Evolutionary conservation across 2,888 invertebrate species (phyloP).

Genomic region (Tiphia femorata): DNA sequence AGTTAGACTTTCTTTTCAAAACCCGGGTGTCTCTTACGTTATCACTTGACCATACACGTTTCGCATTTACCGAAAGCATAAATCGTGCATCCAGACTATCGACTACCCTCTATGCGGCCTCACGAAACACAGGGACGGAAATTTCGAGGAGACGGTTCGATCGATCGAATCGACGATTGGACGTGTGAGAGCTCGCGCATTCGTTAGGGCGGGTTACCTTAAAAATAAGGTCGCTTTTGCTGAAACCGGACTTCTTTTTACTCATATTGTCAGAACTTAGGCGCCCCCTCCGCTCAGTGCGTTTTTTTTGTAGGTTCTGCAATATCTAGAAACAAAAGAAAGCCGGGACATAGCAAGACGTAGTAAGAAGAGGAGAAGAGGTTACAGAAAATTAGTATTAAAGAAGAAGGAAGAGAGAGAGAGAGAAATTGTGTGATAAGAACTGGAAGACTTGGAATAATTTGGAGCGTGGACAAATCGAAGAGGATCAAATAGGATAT

Average conservation of each 20-base stretch:
- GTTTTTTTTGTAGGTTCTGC: conserved; percentile 99
- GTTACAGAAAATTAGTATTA: conserved; percentile 63
- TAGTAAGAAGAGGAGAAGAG: conserved; percentile 74
- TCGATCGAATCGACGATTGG: conserved; percentile 52
- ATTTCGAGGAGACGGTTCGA: conserved; percentile 39
- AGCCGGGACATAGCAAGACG: conserved; percentile 79
- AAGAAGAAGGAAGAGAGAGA: conserved; percentile 40
- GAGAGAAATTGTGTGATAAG: conserved; percentile 9
- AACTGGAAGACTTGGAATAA: too few species aligned
- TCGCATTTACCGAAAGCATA: too few species aligned
- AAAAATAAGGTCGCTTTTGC: conserved; percentile 98
- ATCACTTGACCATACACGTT: too few species aligned
- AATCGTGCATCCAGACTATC: background rate
- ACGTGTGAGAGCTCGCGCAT: conserved; percentile 64
- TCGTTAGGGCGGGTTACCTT: conserved; percentile 86
- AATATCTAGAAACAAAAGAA: conserved; percentile 96
- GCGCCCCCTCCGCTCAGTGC: conserved; percentile 97
- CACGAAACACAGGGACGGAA: conserved; percentile 44
- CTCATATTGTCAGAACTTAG: conserved; percentile 91
- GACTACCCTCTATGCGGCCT: conserved; percentile 48
- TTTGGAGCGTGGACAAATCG: too few species aligned
- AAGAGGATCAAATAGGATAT: too few species aligned
- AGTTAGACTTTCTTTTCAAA: too few species aligned
- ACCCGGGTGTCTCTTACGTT: too few species aligned
- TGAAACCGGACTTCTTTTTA: conserved; percentile 92